Conservation (phyloP, 2,888 invertebrate genomes). For the Falcaria lacertinaria region DNA sequence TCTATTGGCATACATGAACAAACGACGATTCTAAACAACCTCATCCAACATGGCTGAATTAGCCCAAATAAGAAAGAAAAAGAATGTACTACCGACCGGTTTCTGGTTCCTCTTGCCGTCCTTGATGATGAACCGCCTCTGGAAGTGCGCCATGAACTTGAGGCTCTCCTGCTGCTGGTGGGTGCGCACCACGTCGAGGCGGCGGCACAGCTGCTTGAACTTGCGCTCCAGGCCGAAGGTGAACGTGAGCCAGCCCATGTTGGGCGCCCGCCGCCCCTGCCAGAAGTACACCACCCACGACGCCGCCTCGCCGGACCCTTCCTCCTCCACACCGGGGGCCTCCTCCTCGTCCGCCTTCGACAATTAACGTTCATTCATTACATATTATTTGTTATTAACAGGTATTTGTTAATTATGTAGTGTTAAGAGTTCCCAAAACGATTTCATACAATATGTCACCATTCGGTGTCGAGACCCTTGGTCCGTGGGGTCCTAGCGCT, state of each 20-base stretch:
- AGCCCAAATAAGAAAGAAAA: too few relatives aligned
- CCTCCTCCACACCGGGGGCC: constrained; percentile 60
- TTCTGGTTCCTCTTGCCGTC: constrained; percentile 87
- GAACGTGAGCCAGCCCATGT: constrained; percentile 99
- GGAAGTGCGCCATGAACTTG: constrained; percentile 98
- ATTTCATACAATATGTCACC: too few relatives aligned
- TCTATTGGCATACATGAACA: too few relatives aligned
- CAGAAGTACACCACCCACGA: constrained; percentile 99
- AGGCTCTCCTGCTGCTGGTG: constrained; percentile 99
- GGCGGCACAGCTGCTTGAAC: constrained; percentile 65
- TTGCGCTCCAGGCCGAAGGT: constrained; percentile 89
- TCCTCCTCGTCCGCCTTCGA: constrained; percentile 48
- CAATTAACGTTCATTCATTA: constrained; percentile 60
- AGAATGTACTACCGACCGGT: constrained; percentile 33
- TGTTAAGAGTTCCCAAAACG: too few relatives aligned
- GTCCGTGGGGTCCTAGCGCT: too few relatives aligned
- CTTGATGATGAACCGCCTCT: constrained; percentile 93
- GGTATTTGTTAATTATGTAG: too few relatives aligned
- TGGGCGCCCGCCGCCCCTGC: constrained; percentile 98
- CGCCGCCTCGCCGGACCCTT: constrained; percentile 60
- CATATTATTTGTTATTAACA: too few relatives aligned
- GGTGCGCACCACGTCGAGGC: constrained; percentile 93
- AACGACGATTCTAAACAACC: too few relatives aligned
- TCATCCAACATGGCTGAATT: too few relatives aligned
- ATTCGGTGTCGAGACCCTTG: too few relatives aligned